Conservation (phyloP, 2,888 invertebrate genomes). For the Synanthedon myopaeformis region DNA sequence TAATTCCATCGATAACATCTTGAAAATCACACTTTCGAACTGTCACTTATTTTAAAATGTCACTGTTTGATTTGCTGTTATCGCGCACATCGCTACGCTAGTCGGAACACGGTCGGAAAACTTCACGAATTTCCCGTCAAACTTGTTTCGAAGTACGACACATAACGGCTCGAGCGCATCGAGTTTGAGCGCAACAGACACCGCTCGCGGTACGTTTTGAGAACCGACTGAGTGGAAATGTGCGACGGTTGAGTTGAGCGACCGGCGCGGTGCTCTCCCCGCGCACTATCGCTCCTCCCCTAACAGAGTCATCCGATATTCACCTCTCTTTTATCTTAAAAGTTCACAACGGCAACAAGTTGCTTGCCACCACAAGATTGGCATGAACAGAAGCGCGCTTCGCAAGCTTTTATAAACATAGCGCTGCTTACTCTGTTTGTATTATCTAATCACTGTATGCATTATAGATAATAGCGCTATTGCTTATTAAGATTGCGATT, state of each 20-base stretch:
- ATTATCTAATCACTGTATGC: constrained; percentile 59
- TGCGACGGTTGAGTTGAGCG: constrained; percentile 52
- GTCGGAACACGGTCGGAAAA: constrained; percentile 58
- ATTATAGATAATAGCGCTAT: too few species aligned
- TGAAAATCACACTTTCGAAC: constrained; percentile 57
- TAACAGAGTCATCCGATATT: constrained; percentile 44
- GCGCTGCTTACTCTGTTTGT: constrained; percentile 64
- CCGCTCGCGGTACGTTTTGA: constrained; percentile 36
- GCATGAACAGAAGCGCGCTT: constrained; percentile 69
- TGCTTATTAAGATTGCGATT: too few species aligned
- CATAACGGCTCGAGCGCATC: constrained; percentile 55
- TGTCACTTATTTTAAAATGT: constrained; percentile 61
- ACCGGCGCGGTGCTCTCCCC: constrained; percentile 51
- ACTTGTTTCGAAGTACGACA: constrained; percentile 65
- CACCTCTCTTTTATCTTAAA: constrained; percentile 42
- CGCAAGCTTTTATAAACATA: constrained; percentile 69
- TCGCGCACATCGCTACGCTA: constrained; percentile 59
- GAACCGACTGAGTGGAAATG: constrained; percentile 52
- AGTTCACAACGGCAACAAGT: constrained; percentile 69
- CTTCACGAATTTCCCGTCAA: constrained; percentile 68
- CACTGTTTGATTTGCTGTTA: constrained; percentile 48
- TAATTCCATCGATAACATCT: constrained; percentile 61
- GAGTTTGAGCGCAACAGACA: constrained; percentile 25
- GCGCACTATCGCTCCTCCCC: constrained; percentile 61
- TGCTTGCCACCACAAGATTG: constrained; percentile 65